Conservation (phyloP, 2,888 invertebrate species). For the Schizotus pectinicornis region DNA sequence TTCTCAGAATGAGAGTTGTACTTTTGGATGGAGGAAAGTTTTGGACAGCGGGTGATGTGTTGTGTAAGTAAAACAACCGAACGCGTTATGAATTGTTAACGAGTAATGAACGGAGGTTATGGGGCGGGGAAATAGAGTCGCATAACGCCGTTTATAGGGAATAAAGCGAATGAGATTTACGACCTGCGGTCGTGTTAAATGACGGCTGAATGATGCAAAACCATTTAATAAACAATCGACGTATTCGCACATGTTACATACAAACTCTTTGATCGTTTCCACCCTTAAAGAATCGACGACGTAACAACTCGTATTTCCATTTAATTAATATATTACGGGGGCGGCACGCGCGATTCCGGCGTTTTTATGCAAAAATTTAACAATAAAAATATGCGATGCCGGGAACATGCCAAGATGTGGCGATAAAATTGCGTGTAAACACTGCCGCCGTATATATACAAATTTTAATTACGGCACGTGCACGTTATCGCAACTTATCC, state of each 20-base stretch:
- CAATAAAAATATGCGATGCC: constrained; percentile 19
- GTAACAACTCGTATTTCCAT: constrained; percentile 11
- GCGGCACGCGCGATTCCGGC: constrained; percentile 1
- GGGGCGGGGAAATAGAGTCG: too few relatives aligned
- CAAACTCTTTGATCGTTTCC: not conserved
- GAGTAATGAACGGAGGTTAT: constrained; percentile 4
- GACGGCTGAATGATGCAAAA: constrained; percentile 1
- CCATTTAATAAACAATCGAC: constrained; percentile 1
- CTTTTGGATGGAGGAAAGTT: too few relatives aligned
- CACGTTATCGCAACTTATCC: constrained; percentile 34
- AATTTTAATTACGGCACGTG: constrained; percentile 35
- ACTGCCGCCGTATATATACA: constrained; percentile 28
- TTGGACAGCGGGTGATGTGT: too few relatives aligned
- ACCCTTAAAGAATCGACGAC: not conserved
- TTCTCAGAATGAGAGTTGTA: too few relatives aligned
- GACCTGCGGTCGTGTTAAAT: not conserved
- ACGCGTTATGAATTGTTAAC: constrained; percentile 4
- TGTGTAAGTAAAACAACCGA: too few relatives aligned
- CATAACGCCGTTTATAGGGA: not conserved
- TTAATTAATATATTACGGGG: constrained; percentile 17
- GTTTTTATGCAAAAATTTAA: constrained; percentile 20
- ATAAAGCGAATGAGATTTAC: not conserved
- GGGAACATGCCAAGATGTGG: constrained; percentile 18
- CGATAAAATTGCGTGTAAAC: constrained; percentile 33
- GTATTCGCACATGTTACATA: not conserved